phyloP scores from a whole-genome alignment of 1,140 invertebrate species.

The Chlorops oryzae region DNA sequence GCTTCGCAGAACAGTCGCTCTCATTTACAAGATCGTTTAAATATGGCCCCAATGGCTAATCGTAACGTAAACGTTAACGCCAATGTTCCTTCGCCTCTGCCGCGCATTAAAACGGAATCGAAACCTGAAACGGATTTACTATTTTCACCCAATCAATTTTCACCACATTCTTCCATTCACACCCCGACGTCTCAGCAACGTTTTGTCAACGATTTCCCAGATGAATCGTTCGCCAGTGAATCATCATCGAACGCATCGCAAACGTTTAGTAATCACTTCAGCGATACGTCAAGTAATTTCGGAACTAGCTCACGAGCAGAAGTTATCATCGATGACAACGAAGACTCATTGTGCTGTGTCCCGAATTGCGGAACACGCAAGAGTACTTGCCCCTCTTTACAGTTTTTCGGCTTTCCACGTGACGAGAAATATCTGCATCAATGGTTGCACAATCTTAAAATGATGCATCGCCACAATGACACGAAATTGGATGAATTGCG shows the following conservation, averaged over 20 bases:
- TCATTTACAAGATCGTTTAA: too few species aligned
- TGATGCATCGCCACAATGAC: constrained; percentile 29
- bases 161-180: neutral
- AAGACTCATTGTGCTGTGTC: constrained; percentile 39
- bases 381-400: constrained; percentile 37
- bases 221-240: constrained; percentile 1
- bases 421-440: constrained; percentile 42
- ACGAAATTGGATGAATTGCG: constrained; percentile 30
- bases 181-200: constrained; percentile 2
- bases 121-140: too few species aligned
- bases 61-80: too few species aligned
- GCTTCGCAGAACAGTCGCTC: too few species aligned
- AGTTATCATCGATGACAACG: constrained; percentile 11
- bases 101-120: too few species aligned
- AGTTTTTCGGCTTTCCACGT: constrained; percentile 41
- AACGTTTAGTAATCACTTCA: neutral
- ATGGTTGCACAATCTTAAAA: constrained; percentile 43
- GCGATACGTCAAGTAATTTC: neutral
- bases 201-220: constrained; percentile 1
- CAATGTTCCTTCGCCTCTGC: too few species aligned
- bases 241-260: neutral
- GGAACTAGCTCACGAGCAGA: neutral
- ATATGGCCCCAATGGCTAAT: too few species aligned
- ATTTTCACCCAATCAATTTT: too few species aligned
- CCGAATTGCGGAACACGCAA: constrained; percentile 39